Percentiles rank a stretch among this genome's conserved stretches.
Conservation (phyloP, 1,140 invertebrate genomes). For the Drosophila pseudoananassae region DNA sequence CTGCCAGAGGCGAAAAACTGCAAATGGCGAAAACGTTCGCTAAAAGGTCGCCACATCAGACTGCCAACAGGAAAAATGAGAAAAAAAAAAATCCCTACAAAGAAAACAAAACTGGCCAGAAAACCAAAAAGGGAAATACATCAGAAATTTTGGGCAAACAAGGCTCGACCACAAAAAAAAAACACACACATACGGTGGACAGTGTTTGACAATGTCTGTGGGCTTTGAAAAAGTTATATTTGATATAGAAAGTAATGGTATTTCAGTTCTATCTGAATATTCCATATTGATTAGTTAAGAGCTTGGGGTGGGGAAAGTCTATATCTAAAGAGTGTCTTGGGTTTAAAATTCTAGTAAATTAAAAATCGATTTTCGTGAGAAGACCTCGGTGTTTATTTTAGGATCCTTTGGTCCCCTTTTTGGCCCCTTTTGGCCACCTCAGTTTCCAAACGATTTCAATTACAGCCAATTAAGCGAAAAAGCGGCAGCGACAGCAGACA, state of each 20-base stretch:
- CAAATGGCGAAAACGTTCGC: conserved; percentile 75
- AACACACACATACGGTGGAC: not conserved
- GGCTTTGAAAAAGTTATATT: conserved; percentile 14
- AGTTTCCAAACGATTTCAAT: conserved; percentile 56
- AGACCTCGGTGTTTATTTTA: not conserved
- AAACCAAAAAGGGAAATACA: conserved; percentile 71
- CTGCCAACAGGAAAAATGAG: conserved; percentile 11
- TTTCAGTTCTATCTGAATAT: too few relatives aligned
- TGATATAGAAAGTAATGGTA: not conserved
- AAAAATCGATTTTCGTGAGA: conserved; percentile 16
- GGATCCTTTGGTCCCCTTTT: not conserved
- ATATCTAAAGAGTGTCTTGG: not conserved
- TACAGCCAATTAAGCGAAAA: conserved; percentile 70
- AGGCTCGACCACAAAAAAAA: conserved; percentile 30
- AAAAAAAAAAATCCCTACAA: conserved; percentile 7
- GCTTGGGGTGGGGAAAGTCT: too few relatives aligned
- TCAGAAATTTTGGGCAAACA: conserved; percentile 70
- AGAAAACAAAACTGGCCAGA: conserved; percentile 51
- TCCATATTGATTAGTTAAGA: too few relatives aligned
- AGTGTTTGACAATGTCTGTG: conserved; percentile 13
- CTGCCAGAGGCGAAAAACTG: conserved; percentile 58
- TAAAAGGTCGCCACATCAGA: conserved; percentile 65
- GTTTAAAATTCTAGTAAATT: conserved; percentile 1
- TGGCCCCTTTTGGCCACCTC: not conserved
- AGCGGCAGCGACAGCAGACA: conserved; percentile 27